Evolutionary conservation across 2,888 invertebrate genomes (phyloP), one percentile per base, ranked within the genome.

Genomic region (Harpalus rufipes): DNA sequence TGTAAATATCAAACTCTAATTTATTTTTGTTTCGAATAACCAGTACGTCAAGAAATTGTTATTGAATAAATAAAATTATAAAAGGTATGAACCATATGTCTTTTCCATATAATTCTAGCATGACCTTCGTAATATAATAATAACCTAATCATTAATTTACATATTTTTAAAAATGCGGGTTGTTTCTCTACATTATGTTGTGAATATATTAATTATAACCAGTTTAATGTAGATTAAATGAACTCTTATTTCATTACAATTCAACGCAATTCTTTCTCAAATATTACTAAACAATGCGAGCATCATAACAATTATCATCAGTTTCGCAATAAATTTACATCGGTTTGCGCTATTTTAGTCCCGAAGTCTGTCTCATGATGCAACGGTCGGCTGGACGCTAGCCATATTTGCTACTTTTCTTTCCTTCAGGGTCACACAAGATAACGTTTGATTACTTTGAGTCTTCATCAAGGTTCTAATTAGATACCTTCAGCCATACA

Each of bases 331-430:
- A 14, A 32, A 39, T 68, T 39, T 39, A n/a, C 25, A 41, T 68
- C 21, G 63, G 63, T 32, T 32, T 14, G 32, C 39, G 39, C 32
- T 68, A 59, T 16, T 16, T 59, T 59, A 16, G 39, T 14, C n/a
- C 32, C 39, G 68, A 39, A 2, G 25, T 68, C 68, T 63, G 63
- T 12, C 32, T 7, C 63, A 39, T 68, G 68, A 68, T 68, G 68
- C 32, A 68, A 68, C 68, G 39, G 21, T 61, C 5, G 32, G 61
- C 18, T 63, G 63, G 63, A 63, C 21, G 39, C 39, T 4, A 39
- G 68, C 68, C 68, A 68, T 39, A 68, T 68, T 68, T 39, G 68
- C 68, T 68, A 68, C 68, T 68, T 68, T 68, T 68, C 68, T 32
- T 39, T 68, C 25, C 32, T 68, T 68, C 39, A 68, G 32, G 68